phyloP scores from a whole-genome alignment of 2,888 invertebrate species.

The Sinotaia quadrata region DNA sequence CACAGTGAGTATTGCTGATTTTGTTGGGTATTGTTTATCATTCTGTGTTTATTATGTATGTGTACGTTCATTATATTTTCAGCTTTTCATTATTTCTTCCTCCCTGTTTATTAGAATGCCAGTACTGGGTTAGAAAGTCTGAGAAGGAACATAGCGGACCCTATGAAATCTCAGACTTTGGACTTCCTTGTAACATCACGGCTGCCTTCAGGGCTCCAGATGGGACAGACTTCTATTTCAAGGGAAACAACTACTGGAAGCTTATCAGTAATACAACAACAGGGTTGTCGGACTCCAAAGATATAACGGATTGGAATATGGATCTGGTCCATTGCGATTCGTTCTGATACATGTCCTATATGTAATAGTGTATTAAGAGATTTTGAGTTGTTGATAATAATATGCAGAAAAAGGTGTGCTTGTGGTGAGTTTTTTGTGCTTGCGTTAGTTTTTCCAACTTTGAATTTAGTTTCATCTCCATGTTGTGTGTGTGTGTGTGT shows the following conservation, averaged over 20 bases:
- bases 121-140: conserved; percentile 19
- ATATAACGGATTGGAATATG: conserved; percentile 30
- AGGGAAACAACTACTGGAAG: conserved; percentile 32
- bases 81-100: too few relatives aligned
- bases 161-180: neutral
- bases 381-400: neutral
- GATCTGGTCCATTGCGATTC: conserved; percentile 20
- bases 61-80: too few relatives aligned
- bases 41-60: too few relatives aligned
- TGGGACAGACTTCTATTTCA: conserved; percentile 15
- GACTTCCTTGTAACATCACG: conserved; percentile 25
- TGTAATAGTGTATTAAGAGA: neutral
- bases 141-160: conserved; percentile 6
- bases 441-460: neutral
- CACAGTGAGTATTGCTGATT: too few relatives aligned
- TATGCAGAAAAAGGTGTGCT: neutral
- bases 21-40: too few relatives aligned
- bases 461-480: neutral
- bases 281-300: neutral
- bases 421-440: neutral
- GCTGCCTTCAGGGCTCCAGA: conserved; percentile 21
- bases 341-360: neutral
- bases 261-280: conserved; percentile 8
- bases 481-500: conserved; percentile 9
- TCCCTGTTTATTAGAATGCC: conserved; percentile 13